Conservation (phyloP, 2,797 vertebrate genomes). For the Thamnophis elegans region DNA sequence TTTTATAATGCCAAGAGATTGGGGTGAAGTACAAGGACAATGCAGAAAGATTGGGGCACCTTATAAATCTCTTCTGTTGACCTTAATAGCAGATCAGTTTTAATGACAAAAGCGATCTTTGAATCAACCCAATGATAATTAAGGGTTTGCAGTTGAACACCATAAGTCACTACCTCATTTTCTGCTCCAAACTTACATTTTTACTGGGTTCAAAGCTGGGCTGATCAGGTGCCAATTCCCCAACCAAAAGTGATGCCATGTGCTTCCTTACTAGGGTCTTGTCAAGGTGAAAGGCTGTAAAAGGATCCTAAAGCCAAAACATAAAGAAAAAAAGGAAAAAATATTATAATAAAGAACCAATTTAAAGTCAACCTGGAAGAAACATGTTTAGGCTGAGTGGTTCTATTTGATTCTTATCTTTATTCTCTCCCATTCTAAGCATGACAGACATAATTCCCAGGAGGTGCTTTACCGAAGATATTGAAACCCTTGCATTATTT, state of each 20-base stretch:
- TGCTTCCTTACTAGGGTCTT: slow-evolving; percentile 72
- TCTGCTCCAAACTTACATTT: slow-evolving; percentile 57
- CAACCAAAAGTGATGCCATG: slow-evolving; percentile 71
- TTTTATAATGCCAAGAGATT: not conserved
- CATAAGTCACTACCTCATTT: no score
- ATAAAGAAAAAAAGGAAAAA: not conserved
- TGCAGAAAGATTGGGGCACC: not conserved
- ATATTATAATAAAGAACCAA: no score
- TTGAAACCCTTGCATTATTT: not conserved
- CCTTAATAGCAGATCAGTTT: not conserved
- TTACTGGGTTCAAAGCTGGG: slow-evolving; percentile 70
- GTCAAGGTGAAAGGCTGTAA: slow-evolving; percentile 73
- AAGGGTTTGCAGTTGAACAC: not conserved
- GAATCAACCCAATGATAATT: not conserved
- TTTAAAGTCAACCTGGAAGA: not conserved
- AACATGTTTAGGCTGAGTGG: not conserved
- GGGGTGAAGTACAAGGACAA: not conserved
- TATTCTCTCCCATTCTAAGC: not conserved
- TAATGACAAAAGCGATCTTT: not conserved
- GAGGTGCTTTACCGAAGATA: not conserved
- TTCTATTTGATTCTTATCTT: no score
- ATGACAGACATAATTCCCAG: no score
- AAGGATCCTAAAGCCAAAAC: slow-evolving; percentile 69
- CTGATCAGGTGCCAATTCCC: slow-evolving; percentile 75
- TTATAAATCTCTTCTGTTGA: not conserved